Evolutionary conservation across 1,140 invertebrate genomes (phyloP).

Genomic region (Drosophila prosaltans): DNA sequence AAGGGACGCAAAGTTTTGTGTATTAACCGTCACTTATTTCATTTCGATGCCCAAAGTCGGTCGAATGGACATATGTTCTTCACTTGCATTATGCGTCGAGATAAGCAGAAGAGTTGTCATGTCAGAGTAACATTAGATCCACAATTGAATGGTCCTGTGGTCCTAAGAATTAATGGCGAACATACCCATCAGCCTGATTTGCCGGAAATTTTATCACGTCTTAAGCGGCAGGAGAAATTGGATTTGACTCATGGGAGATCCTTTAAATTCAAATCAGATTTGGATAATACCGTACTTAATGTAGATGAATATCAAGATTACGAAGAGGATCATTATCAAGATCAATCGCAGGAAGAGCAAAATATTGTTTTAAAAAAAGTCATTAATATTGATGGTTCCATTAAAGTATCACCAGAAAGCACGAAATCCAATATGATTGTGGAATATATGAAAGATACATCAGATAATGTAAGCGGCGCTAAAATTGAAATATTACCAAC

Average conservation of each 20-base stretch:
- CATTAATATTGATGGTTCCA: conserved; percentile 65
- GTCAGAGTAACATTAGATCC: conserved; percentile 67
- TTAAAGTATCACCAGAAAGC: conserved; percentile 59
- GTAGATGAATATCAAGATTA: conserved; percentile 17
- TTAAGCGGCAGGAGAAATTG: conserved; percentile 48
- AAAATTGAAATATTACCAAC: conserved; percentile 60
- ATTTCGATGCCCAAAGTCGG: conserved; percentile 68
- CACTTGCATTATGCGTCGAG: conserved; percentile 65
- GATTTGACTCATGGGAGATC: conserved; percentile 1
- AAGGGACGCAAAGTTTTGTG: conserved; percentile 73
- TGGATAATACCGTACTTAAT: background rate
- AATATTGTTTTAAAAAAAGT: conserved; percentile 65
- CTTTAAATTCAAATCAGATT: background rate
- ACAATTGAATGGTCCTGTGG: conserved; percentile 45
- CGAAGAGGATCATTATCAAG: conserved; percentile 39
- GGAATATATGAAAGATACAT: conserved; percentile 62
- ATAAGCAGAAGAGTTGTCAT: conserved; percentile 65
- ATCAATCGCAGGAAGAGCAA: background rate
- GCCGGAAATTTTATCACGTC: conserved; percentile 47
- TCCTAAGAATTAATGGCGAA: conserved; percentile 68
- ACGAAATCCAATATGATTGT: conserved; percentile 62
- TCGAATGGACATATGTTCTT: conserved; percentile 75
- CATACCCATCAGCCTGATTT: conserved; percentile 62
- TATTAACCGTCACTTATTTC: conserved; percentile 61
- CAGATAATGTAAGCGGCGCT: conserved; percentile 63